A percentile compares a stretch with the other conserved stretches of the same genome.
Evolutionary conservation across 2,888 invertebrate species (phyloP).

Genomic region (Meandrusa payeni): DNA sequence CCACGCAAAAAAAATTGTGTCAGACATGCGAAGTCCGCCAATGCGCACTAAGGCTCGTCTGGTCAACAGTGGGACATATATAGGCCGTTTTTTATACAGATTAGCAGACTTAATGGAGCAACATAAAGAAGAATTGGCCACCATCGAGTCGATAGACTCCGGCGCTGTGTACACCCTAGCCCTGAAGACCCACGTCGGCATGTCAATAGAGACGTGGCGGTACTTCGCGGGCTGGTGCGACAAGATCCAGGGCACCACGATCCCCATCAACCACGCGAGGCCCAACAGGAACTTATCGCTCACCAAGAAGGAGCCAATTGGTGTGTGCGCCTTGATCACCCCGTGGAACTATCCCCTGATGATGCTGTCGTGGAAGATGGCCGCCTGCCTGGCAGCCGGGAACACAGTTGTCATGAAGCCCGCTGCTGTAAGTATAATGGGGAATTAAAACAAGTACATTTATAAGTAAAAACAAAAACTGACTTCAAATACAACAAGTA

Average conservation of each 20-base stretch:
- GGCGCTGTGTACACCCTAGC: constrained; percentile 98
- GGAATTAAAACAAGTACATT: too few species aligned
- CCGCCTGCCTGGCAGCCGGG: constrained; percentile 97
- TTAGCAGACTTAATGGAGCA: constrained; percentile 97
- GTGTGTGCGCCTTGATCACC: constrained; percentile 95
- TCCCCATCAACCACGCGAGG: constrained; percentile 95
- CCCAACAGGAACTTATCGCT: constrained; percentile 93
- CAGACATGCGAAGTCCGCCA: too few species aligned
- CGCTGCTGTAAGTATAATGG: constrained; percentile 89
- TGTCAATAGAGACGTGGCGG: constrained; percentile 98
- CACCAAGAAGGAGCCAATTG: constrained; percentile 95
- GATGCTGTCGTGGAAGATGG: constrained; percentile 99
- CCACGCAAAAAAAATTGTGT: too few species aligned
- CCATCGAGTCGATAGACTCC: constrained; percentile 95
- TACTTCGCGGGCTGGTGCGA: constrained; percentile 99
- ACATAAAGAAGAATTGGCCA: constrained; percentile 96
- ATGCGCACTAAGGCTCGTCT: too few species aligned
- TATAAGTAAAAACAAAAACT: too few species aligned
- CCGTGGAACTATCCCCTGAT: constrained; percentile 99
- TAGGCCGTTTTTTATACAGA: constrained; percentile 73
- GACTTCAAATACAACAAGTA: too few species aligned
- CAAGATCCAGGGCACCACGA: constrained; percentile 95
- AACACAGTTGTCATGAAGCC: constrained; percentile 98
- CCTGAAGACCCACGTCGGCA: constrained; percentile 97
- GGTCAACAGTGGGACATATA: too few species aligned